A percentile compares a stretch with the other conserved stretches of the same genome.
Evolutionary conservation across 1,140 invertebrate species (phyloP).

Genomic region (Chrysoperla carnea): DNA sequence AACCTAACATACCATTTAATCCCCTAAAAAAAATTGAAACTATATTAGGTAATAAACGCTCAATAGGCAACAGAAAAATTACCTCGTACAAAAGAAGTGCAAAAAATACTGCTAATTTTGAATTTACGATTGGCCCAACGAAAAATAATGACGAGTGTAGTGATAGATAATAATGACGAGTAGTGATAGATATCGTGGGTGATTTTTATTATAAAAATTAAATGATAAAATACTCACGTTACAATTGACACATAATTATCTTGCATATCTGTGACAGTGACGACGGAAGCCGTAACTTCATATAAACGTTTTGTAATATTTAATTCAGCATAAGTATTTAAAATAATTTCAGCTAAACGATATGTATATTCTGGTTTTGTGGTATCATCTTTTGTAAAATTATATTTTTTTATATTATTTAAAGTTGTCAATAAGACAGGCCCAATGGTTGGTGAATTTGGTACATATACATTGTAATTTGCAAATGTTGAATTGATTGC

Average conservation of each 20-base stretch:
- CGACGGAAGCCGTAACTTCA: conserved; percentile 31
- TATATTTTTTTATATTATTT: conserved; percentile 13
- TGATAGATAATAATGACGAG: too few species aligned
- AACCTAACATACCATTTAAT: conserved; percentile 30
- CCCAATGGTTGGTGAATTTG: conserved; percentile 14
- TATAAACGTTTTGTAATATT: conserved; percentile 14
- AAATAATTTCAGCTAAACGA: conserved; percentile 11
- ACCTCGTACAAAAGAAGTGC: too few species aligned
- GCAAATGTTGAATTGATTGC: conserved; percentile 15
- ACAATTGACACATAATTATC: conserved; percentile 52
- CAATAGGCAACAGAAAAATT: too few species aligned
- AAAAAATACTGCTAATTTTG: too few species aligned
- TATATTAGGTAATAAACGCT: too few species aligned
- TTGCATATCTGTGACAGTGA: conserved; percentile 42
- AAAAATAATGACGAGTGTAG: too few species aligned
- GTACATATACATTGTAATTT: conserved; percentile 17
- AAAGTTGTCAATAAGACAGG: conserved; percentile 13
- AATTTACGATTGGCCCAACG: too few species aligned
- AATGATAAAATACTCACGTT: conserved; percentile 32
- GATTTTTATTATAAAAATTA: conserved; percentile 3
- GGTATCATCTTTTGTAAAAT: conserved; percentile 13
- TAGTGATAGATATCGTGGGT: conserved; percentile 5
- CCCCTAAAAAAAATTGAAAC: conserved; percentile 28
- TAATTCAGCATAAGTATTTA: conserved; percentile 16
- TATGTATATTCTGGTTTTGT: conserved; percentile 11